Conservation (phyloP, 1,140 invertebrate species). For the Charaxes varanes region DNA sequence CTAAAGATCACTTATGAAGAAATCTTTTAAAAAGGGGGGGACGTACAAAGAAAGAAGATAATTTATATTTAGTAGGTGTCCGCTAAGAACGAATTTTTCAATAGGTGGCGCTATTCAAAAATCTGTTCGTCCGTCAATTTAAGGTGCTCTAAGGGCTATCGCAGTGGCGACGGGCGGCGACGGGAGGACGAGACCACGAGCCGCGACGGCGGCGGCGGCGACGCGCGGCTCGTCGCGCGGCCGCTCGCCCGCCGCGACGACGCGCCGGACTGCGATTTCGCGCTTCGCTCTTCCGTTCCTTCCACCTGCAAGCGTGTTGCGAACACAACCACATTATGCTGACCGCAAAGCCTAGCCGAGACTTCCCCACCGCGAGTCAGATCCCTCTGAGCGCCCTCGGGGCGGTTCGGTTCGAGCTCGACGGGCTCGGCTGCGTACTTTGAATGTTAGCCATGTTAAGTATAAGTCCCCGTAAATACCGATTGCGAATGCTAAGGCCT, state of each 20-base stretch:
- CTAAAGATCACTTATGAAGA: too few species aligned
- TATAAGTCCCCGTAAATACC: constrained; percentile 72
- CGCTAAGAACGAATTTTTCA: too few species aligned
- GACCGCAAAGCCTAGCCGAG: constrained; percentile 60
- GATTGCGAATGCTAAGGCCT: constrained; percentile 68
- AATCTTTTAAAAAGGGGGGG: too few species aligned
- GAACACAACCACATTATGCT: constrained; percentile 72
- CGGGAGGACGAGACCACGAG: constrained; percentile 15
- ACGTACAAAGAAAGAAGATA: too few species aligned
- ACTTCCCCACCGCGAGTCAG: constrained; percentile 68
- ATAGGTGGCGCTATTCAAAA: too few species aligned
- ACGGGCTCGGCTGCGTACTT: constrained; percentile 18
- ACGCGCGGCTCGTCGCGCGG: constrained; percentile 26
- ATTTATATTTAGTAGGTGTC: too few species aligned
- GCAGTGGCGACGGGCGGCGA: too few species aligned
- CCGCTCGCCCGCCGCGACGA: constrained; percentile 17
- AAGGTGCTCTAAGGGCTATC: too few species aligned
- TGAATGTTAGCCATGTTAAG: constrained; percentile 55
- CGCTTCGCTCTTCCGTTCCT: constrained; percentile 52
- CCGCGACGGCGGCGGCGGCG: constrained; percentile 13
- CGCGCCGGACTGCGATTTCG: constrained; percentile 15
- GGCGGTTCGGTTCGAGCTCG: constrained; percentile 9
- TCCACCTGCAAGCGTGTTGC: constrained; percentile 70
- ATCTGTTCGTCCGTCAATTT: too few species aligned
- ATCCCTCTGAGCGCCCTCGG: constrained; percentile 51